Percentiles rank a stretch among this genome's conserved stretches.
phyloP scores from a whole-genome alignment of 1,140 invertebrate species.

The Lucilia cuprina region DNA sequence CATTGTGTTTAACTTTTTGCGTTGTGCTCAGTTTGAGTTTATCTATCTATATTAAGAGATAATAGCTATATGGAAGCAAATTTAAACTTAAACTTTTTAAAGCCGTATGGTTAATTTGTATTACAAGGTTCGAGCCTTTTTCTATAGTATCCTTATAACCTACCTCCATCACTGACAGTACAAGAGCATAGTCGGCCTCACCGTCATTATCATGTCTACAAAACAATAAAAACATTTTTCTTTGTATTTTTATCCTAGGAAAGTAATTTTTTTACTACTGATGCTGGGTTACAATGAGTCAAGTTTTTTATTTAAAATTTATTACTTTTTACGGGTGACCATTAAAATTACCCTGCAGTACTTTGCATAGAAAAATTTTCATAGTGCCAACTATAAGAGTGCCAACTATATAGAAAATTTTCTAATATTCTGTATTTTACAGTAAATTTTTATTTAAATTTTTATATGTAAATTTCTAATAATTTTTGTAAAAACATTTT shows the following conservation, averaged over 20 bases:
- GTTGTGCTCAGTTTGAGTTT: background rate
- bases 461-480: no score
- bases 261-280: background rate
- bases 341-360: no score
- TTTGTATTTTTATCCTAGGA: background rate
- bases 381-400: no score
- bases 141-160: background rate
- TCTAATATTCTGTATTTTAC: no score
- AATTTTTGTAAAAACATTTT: no score
- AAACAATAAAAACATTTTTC: background rate
- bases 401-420: no score
- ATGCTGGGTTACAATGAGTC: background rate
- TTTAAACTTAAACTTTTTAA: conserved; percentile 2
- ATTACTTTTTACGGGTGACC: no score
- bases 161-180: background rate
- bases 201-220: background rate
- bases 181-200: background rate
- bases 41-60: background rate
- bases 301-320: background rate
- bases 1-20: background rate
- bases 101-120: background rate
- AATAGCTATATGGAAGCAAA: background rate
- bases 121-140: background rate
- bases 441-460: no score
- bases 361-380: no score